phyloP scores from a whole-genome alignment of 2,888 invertebrate species.

The Myopa testacea region DNA sequence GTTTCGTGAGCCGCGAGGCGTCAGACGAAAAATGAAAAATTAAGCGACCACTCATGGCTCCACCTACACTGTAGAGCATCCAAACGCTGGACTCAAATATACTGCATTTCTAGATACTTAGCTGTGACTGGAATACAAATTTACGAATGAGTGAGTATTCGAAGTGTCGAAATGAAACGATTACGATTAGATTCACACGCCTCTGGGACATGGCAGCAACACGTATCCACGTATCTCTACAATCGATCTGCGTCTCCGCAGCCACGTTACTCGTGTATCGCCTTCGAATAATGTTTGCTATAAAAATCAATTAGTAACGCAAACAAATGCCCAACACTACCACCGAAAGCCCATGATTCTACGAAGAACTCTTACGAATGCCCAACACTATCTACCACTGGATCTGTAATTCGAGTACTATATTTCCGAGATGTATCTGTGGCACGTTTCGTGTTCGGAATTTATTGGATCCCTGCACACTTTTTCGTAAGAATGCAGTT shows the following conservation, averaged over 20 bases:
- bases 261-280: conserved; percentile 3
- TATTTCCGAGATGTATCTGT: conserved; percentile 21
- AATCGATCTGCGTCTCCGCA: background rate
- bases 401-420: conserved; percentile 8
- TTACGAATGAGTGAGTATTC: background rate
- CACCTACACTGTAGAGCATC: background rate
- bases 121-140: background rate
- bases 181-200: conserved; percentile 18
- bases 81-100: background rate
- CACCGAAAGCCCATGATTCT: too few relatives aligned
- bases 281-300: conserved; percentile 10
- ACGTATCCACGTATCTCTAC: conserved; percentile 4
- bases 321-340: conserved; percentile 15
- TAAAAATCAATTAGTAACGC: conserved; percentile 33
- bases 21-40: background rate
- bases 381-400: conserved; percentile 12
- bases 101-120: conserved; percentile 5
- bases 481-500: conserved; percentile 31
- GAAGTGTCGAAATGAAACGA: conserved; percentile 14
- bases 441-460: conserved; percentile 18
- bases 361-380: conserved; percentile 4
- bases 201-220: background rate
- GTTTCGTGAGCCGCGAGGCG: background rate
- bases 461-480: background rate
- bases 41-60: too few relatives aligned